Base-by-base conservation (phyloP, 1,140 invertebrate genomes). In the Trypoxylus dichotomus region DNA sequence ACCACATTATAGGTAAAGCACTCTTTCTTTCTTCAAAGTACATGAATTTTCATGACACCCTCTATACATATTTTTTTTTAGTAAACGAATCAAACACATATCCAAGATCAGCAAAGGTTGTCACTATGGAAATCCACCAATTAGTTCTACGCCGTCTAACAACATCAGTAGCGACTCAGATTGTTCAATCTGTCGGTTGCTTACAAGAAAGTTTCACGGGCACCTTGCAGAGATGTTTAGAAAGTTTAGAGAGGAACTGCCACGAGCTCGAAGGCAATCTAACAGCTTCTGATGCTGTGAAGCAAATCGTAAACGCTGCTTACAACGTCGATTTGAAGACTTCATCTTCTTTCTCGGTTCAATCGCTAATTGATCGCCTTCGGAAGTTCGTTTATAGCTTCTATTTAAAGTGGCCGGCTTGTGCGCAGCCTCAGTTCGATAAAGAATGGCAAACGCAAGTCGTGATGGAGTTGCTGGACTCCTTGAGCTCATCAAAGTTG, bases 241-340 rank as follows among this genome's bases (percentile, higher is more conserved):
- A 89, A 79, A 91, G 89, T 81, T 85, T 94, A 6, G 92, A 94
- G 83, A 89, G 89, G 79, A 88, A 87, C 77, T 86, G 85, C 79
- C 89, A 88, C 71, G 90, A 91, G 43, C 84, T 88, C 1, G 91
- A 92, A 75, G 85, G 87, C 5, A 89, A 84, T 81, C 81, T 90
- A n/a, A 84, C 91, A 42, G 94, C 94, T 11, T 94, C 93, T 71
- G 92, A 93, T 83, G 94, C 95, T 2, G 87, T 96, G 24, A 93
- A 94, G 82, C 93, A 94, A 90, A 94, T 96, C 81, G 86, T 96
- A 60, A 93, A 92, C 77, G 93, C 93, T 25, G 94, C 95, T 3
- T 94, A 95, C 78, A 91, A 93, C 78, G 91, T 97, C n/a, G 93
- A 96, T 84, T 89, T 97, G n/a, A 93, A 92, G 80, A 90, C 94